Conservation (phyloP, 2,888 invertebrate genomes). For the Polymixis lichenea region DNA sequence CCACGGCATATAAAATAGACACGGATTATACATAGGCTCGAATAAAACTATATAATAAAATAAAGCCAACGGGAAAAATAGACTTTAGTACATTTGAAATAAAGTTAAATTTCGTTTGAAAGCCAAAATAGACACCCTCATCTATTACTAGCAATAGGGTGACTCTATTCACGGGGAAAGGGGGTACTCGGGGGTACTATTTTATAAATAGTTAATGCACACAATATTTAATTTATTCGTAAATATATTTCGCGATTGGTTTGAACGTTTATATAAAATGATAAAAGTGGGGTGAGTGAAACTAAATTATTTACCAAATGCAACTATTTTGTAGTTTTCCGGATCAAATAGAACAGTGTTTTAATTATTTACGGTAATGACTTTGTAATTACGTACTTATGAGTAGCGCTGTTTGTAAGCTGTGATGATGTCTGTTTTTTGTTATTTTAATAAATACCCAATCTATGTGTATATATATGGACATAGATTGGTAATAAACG, state of each 20-base stretch:
- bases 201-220: constrained; percentile 66
- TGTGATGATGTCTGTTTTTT: not conserved
- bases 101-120: constrained; percentile 49
- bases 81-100: not conserved
- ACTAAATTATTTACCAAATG: constrained; percentile 51
- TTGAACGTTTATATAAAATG: constrained; percentile 63
- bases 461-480: not conserved
- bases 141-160: constrained; percentile 78
- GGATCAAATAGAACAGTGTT: constrained; percentile 32
- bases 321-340: constrained; percentile 55
- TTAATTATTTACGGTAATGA: constrained; percentile 48
- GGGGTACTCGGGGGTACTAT: constrained; percentile 58
- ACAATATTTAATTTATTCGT: constrained; percentile 72
- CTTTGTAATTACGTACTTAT: constrained; percentile 54
- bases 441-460: not conserved
- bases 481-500: too few species aligned
- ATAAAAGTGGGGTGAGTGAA: constrained; percentile 60
- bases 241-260: constrained; percentile 71
- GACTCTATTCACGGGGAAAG: constrained; percentile 63
- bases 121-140: constrained; percentile 71
- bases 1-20: constrained; percentile 54
- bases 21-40: constrained; percentile 52
- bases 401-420: constrained; percentile 37
- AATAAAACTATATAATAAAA: constrained; percentile 56
- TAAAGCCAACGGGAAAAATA: constrained; percentile 2